Base-by-base conservation (phyloP, 2,797 vertebrate genomes). In the Eulemur mongoz region DNA sequence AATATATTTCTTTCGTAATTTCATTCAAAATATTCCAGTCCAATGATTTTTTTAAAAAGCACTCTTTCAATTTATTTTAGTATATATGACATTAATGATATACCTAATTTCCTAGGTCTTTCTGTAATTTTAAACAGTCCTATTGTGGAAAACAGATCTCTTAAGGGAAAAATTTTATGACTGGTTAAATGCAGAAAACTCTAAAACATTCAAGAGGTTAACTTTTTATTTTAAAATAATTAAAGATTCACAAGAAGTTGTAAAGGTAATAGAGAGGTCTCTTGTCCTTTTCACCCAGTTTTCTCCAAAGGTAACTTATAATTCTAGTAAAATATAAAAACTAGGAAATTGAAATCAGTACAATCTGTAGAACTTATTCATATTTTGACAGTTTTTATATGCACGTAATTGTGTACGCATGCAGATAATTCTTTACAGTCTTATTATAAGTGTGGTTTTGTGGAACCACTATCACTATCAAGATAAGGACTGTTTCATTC, bases 201-300 rank as follows among this genome's bases (percentile, higher is more conserved):
- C 32, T 75, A 95, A 92, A 82, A 67, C 14, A 50, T 40, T 89
- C 18, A 92, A 95, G 32, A 83, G 23, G 17, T 57, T 73, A 25
- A 54, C 22, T 38, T 78, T 63, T 84, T 61, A 52, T 83, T 81
- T 92, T 82, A 7, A 90, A 78, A 91, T 73, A 92, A 93, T 43
- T 80, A 94, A 63, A 69, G 65, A 69, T 45, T 72, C 43, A 89
- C 0, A 89, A 81, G 2, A 79, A 38, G n/a, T 79, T 54, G 76
- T 13, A 35, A 78, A 35, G 20, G n/a, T 75, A 50, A 50, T 35
- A 35, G 48, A 38, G 61, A 82, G 14, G 8, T 38, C 15, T 35
- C 43, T 85, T 84, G 18, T 61, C 59, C 9, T 17, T 35, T 92
- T 81, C 32, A 75, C 13, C 2, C 2, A 57, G 13, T 84, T 96